Evolutionary conservation across 2,113 vertebrate genomes (phyloP), one percentile per base, ranked within the genome.

Genomic region (Chinchilla lanigera): DNA sequence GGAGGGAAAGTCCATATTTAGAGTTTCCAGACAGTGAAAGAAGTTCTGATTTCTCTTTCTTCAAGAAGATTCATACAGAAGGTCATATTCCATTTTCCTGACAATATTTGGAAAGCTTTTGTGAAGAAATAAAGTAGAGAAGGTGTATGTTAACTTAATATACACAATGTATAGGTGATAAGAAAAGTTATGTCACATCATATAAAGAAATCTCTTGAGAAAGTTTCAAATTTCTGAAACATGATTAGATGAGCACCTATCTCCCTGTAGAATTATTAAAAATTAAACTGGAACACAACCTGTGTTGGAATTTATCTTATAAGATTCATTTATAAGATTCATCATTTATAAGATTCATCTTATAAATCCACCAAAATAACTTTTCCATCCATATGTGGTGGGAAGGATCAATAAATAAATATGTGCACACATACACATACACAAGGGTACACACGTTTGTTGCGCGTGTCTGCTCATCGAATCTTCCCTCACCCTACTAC

Each of bases 311-410:
- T 94, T 83, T 56, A 78, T 92, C 95, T 95, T 97, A 96, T 73
- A 89, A 97, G n/a, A n/a, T n/a, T n/a, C n/a, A n/a, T n/a, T n/a
- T n/a, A n/a, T n/a, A n/a, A n/a, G n/a, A n/a, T n/a, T n/a, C n/a
- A n/a, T n/a, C n/a, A n/a, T n/a, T n/a, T n/a, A n/a, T n/a, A n/a
- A n/a, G n/a, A n/a, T n/a, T 83, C 61, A 78, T 92, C 95, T 95
- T 97, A 96, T 73, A 89, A 97, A 95, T 93, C 35, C 63, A 82
- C 58, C 47, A 86, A n/a, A 73, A 97, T 87, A 93, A 92, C 58
- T 73, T 94, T 90, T 78, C 85, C 82, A 90, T 94, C 85, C 47
- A 50, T 50, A 50, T 92, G 92, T 87, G 11, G 58, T 65, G 61
- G 56, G 24, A 93, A 88, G 56, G 58, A 78, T 47, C 71, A 91